These are phyloP conservation scores for Vombatus ursinus DNA, from an alignment of 2,113 vertebrate genomes.

Conservation along the genomic window DNA sequence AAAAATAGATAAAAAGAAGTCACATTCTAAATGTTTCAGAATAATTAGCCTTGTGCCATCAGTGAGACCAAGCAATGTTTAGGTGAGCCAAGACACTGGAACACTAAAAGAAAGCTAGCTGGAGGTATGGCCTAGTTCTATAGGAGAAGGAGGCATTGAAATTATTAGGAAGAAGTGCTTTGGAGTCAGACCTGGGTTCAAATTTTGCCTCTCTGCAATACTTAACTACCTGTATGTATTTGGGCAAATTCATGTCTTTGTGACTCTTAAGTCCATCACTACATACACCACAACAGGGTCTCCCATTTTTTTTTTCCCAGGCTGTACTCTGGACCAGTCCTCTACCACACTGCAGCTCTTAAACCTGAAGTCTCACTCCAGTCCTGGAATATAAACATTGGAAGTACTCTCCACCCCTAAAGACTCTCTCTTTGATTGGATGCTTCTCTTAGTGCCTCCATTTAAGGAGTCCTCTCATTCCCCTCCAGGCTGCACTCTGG, in stretches of 20 bases:
- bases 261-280: background rate
- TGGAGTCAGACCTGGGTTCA: background rate
- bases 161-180: background rate
- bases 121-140: background rate
- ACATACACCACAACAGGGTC: background rate
- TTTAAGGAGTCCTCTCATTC: background rate
- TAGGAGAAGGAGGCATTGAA: background rate
- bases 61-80: background rate
- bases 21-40: background rate
- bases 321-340: background rate
- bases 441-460: background rate
- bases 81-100: background rate
- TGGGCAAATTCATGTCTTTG: background rate
- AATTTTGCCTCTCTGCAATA: background rate
- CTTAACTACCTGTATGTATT: background rate
- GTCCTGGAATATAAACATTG: background rate
- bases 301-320: background rate
- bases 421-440: background rate
- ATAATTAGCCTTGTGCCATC: background rate
- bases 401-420: background rate
- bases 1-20: conserved; percentile 15
- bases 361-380: background rate
- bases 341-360: background rate
- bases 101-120: background rate
- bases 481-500: background rate